phyloP scores from a whole-genome alignment of 2,797 vertebrate species.

The Nyctibius grandis region DNA sequence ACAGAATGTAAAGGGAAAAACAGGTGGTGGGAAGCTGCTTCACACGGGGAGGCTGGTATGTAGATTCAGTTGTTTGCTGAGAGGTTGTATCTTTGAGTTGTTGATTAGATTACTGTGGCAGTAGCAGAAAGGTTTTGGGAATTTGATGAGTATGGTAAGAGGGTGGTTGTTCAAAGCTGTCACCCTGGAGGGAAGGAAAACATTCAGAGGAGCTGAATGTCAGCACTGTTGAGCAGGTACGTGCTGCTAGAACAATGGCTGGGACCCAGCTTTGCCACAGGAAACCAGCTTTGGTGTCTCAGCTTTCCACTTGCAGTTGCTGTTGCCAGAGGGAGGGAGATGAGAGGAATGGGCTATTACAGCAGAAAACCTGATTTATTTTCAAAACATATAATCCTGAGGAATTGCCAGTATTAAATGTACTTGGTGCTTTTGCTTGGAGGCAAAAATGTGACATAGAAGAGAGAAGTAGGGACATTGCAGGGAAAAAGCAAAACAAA shows the following conservation, averaged over 20 bases:
- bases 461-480: background rate
- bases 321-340: background rate
- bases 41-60: background rate
- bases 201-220: background rate
- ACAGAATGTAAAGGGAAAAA: background rate
- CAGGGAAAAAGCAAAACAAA: background rate
- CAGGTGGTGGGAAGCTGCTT: background rate
- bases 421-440: background rate
- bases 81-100: background rate
- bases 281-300: background rate
- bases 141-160: background rate
- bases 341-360: background rate
- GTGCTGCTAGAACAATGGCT: background rate
- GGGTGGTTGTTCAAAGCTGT: background rate
- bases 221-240: background rate
- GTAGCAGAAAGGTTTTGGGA: background rate
- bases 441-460: background rate
- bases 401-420: background rate
- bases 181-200: background rate
- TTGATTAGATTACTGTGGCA: background rate
- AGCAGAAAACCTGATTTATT: background rate
- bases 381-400: background rate
- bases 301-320: background rate
- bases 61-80: background rate
- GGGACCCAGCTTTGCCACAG: background rate